Percentiles rank a stretch among this genome's conserved stretches.
Evolutionary conservation across 2,888 invertebrate species (phyloP).

Genomic region (Pristionchus exspectatus): DNA sequence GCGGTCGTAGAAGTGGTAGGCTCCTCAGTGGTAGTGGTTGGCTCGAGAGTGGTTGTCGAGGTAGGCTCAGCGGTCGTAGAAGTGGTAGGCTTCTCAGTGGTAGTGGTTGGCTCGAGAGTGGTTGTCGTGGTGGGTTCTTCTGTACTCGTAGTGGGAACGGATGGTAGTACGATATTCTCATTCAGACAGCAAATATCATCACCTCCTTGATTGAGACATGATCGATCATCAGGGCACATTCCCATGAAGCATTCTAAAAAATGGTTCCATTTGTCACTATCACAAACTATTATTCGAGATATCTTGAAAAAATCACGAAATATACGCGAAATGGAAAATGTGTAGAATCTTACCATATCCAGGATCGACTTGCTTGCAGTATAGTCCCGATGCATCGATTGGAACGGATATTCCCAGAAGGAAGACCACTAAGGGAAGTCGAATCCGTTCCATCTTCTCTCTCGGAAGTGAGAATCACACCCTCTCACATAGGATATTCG

Average conservation of each 20-base stretch:
- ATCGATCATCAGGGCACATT: slow-evolving; percentile 15
- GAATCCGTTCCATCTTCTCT: slow-evolving; percentile 6
- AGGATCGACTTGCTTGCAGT: slow-evolving; percentile 44
- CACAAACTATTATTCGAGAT: not conserved
- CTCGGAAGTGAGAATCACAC: slow-evolving; percentile 2
- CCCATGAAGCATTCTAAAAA: slow-evolving; percentile 41
- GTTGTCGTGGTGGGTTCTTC: not conserved
- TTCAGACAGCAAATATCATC: slow-evolving; percentile 13
- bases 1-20: not conserved
- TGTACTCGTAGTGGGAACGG: slow-evolving; percentile 3
- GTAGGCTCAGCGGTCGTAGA: slow-evolving; percentile 15
- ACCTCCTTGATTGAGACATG: not conserved
- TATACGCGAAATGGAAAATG: not conserved
- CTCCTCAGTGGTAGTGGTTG: not conserved
- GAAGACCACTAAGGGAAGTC: not conserved
- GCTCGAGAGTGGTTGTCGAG: not conserved
- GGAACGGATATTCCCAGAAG: not conserved
- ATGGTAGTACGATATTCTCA: slow-evolving; percentile 27
- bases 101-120: not conserved
- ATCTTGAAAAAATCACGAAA: not conserved
- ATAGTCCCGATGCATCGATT: not conserved
- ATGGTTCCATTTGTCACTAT: not conserved
- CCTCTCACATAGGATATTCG: slow-evolving; percentile 33
- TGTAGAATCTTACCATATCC: slow-evolving; percentile 4
- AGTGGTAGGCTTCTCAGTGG: not conserved